Conservation (phyloP, 2,797 vertebrate species). For the Halcyon badia region DNA sequence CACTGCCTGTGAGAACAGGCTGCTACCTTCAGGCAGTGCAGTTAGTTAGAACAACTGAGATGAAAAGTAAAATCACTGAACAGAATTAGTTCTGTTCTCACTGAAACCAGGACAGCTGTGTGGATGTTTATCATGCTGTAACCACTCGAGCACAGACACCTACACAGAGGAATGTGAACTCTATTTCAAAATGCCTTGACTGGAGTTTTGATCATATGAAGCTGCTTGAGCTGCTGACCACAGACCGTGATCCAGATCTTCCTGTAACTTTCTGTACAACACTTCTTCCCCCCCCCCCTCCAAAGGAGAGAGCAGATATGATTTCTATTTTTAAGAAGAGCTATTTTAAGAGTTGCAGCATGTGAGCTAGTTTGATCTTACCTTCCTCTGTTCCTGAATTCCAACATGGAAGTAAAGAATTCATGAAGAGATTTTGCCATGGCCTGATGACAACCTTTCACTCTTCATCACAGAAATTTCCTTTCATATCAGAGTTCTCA, state of each 20-base stretch:
- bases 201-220: background rate
- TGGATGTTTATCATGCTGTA: background rate
- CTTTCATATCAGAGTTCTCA: background rate
- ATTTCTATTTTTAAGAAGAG: background rate
- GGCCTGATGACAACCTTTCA: background rate
- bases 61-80: no score
- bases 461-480: background rate
- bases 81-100: no score
- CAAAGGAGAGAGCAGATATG: background rate
- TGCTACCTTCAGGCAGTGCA: no score
- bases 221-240: background rate
- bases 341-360: background rate
- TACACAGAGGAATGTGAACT: background rate
- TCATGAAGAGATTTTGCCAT: background rate
- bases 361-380: background rate
- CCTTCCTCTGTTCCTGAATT: background rate
- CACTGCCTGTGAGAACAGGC: no score
- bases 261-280: background rate
- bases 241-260: background rate
- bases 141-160: rapidly evolving
- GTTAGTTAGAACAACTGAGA: no score
- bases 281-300: background rate
- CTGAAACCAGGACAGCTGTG: no score
- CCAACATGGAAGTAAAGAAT: background rate
- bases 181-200: background rate